These are phyloP conservation scores for Trachymyrmex septentrionalis DNA, from an alignment of 1,140 invertebrate genomes.

Conservation along the genomic window DNA sequence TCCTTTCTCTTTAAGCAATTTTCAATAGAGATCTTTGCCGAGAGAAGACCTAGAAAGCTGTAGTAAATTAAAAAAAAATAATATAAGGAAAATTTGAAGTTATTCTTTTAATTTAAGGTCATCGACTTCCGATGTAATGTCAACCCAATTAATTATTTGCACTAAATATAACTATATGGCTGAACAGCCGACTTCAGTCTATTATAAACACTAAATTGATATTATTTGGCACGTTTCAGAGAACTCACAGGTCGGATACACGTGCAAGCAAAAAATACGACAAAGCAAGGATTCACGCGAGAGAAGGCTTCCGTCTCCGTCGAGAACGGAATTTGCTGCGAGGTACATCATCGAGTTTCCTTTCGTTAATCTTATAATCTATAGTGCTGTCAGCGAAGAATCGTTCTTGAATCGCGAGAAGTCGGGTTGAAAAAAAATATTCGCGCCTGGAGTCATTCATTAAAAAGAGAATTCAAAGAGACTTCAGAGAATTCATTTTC, in stretches of 20 bases:
- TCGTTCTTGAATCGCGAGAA: slow-evolving; percentile 4
- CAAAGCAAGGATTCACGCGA: slow-evolving; percentile 58
- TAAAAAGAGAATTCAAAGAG: neutral
- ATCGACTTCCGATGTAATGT: neutral
- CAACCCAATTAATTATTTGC: neutral
- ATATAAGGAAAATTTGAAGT: slow-evolving; percentile 32
- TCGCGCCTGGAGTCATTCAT: neutral
- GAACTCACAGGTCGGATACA: slow-evolving; percentile 74
- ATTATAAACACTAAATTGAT: slow-evolving; percentile 33
- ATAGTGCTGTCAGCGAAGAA: neutral
- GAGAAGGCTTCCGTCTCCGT: slow-evolving; percentile 57
- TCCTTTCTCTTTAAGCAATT: slow-evolving; percentile 60
- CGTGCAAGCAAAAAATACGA: slow-evolving; percentile 61
- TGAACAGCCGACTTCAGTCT: slow-evolving; percentile 40
- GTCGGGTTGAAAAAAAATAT: neutral
- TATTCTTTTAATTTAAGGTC: slow-evolving; percentile 4
- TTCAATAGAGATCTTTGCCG: slow-evolving; percentile 61
- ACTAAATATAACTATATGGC: slow-evolving; percentile 51
- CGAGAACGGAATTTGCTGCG: slow-evolving; percentile 67
- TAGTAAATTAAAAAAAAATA: slow-evolving; percentile 54
- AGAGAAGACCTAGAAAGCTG: slow-evolving; percentile 59
- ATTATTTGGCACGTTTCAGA: slow-evolving; percentile 74
- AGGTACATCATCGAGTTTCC: slow-evolving; percentile 66
- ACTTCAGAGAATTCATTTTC: neutral
- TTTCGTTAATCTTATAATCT: slow-evolving; percentile 20